Evolutionary conservation across 2,888 invertebrate species (phyloP).

Genomic region (Uloborus plumipes): DNA sequence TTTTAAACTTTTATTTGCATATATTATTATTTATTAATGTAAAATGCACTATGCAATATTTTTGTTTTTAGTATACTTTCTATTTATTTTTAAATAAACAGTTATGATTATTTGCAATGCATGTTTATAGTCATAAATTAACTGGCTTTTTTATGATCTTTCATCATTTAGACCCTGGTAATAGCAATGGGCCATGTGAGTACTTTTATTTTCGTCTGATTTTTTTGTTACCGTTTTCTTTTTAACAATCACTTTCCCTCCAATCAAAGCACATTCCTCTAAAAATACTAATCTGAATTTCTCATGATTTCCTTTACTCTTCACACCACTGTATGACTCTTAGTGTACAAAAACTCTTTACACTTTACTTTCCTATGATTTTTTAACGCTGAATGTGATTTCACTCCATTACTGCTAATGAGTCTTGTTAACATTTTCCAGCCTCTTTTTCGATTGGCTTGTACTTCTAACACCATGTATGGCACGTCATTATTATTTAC

Average conservation of each 20-base stretch:
- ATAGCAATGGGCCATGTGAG: conserved; percentile 91
- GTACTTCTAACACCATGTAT: too few relatives aligned
- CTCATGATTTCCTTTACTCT: not conserved
- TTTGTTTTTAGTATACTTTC: conserved; percentile 7
- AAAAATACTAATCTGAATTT: conserved; percentile 10
- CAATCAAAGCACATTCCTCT: conserved; percentile 49
- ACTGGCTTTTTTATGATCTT: conserved; percentile 62
- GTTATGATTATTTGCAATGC: conserved; percentile 50
- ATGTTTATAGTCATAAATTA: conserved; percentile 51
- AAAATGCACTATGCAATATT: conserved; percentile 69
- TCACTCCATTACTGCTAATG: too few relatives aligned
- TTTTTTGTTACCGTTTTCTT: conserved; percentile 31
- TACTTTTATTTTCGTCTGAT: conserved; percentile 73
- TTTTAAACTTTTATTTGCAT: conserved; percentile 36
- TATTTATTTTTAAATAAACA: conserved; percentile 12
- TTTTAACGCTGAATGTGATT: too few relatives aligned
- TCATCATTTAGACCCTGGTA: conserved; percentile 79
- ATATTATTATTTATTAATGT: conserved; percentile 67
- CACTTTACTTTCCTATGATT: too few relatives aligned
- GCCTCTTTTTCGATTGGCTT: too few relatives aligned
- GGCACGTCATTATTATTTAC: too few relatives aligned
- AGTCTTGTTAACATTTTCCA: too few relatives aligned
- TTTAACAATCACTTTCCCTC: conserved; percentile 29
- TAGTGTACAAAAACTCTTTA: conserved; percentile 81
- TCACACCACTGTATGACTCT: conserved; percentile 83